phyloP scores from a whole-genome alignment of 1,140 invertebrate genomes.

The Venustaconcha ellipsiformis region DNA sequence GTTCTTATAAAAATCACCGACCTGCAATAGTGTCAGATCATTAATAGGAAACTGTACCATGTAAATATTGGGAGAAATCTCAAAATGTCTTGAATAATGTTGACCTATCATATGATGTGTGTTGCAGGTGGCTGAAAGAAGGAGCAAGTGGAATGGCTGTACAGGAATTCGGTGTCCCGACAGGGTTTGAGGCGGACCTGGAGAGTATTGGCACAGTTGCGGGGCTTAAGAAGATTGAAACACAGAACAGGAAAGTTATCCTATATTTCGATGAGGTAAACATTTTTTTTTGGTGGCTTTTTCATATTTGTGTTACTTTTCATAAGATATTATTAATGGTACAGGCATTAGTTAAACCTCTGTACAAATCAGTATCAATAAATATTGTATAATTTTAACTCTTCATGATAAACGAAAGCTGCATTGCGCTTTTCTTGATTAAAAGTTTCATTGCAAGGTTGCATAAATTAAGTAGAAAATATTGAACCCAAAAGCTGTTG shows the following conservation, averaged over 20 bases:
- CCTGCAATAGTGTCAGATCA: too few species aligned
- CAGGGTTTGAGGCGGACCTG: constrained; percentile 54
- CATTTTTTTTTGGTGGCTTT: background rate
- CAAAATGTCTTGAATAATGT: too few species aligned
- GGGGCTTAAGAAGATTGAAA: constrained; percentile 84
- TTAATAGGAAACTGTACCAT: too few species aligned
- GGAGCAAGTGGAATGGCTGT: constrained; percentile 59
- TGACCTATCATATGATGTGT: background rate
- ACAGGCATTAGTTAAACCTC: background rate
- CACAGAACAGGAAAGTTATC: constrained; percentile 81
- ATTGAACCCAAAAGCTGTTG: too few species aligned
- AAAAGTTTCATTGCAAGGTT: background rate
- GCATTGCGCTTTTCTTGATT: background rate
- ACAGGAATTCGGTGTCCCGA: constrained; percentile 56
- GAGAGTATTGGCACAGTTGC: constrained; percentile 39
- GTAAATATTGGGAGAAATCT: too few species aligned
- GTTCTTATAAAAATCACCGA: too few species aligned
- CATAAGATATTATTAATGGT: background rate
- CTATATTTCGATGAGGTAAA: constrained; percentile 82
- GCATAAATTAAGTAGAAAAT: background rate
- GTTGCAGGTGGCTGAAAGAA: constrained; percentile 46
- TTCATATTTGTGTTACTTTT: background rate
- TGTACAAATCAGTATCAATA: background rate
- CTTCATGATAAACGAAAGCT: background rate
- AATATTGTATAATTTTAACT: background rate